Percentiles rank a stretch among this genome's conserved stretches.
These are phyloP conservation scores for Leucania comma DNA, from an alignment of 2,888 invertebrate species.

Conservation along the genomic window DNA sequence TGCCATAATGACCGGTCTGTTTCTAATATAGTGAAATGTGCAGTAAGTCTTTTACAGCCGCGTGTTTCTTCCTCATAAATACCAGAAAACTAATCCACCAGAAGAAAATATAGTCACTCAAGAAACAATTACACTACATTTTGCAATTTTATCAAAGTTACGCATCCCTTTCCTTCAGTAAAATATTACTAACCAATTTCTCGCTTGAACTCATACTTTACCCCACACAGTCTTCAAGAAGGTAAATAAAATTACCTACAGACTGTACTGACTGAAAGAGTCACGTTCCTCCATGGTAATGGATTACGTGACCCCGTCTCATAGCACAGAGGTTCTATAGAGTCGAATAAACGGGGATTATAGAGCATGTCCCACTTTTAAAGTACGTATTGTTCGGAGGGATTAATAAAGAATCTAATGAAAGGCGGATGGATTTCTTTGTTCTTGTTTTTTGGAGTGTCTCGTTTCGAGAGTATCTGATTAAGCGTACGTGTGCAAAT, in stretches of 20 bases:
- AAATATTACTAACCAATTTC: neutral
- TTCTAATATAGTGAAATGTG: too few species aligned
- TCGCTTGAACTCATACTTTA: neutral
- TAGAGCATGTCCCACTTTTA: conserved; percentile 68
- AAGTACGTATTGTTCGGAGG: conserved; percentile 63
- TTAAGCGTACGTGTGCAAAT: conserved; percentile 12
- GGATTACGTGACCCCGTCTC: conserved; percentile 83
- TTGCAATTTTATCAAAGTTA: neutral
- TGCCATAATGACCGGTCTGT: too few species aligned
- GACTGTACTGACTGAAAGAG: conserved; percentile 71
- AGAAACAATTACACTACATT: too few species aligned
- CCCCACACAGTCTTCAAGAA: conserved; percentile 57
- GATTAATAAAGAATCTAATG: conserved; percentile 64
- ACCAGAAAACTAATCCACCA: neutral
- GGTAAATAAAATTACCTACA: conserved; percentile 81
- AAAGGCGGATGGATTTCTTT: conserved; percentile 56
- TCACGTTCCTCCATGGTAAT: conserved; percentile 82
- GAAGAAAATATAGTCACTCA: neutral
- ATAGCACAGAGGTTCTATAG: conserved; percentile 63
- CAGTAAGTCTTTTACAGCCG: neutral
- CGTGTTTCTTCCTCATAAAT: neutral
- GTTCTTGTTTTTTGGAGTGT: conserved; percentile 40
- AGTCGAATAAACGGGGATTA: conserved; percentile 64
- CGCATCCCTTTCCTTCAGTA: neutral
- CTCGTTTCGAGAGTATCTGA: conserved; percentile 29